These are phyloP conservation scores for Heliconius hewitsoni DNA, from an alignment of 1,140 invertebrate genomes.

Conservation along the genomic window DNA sequence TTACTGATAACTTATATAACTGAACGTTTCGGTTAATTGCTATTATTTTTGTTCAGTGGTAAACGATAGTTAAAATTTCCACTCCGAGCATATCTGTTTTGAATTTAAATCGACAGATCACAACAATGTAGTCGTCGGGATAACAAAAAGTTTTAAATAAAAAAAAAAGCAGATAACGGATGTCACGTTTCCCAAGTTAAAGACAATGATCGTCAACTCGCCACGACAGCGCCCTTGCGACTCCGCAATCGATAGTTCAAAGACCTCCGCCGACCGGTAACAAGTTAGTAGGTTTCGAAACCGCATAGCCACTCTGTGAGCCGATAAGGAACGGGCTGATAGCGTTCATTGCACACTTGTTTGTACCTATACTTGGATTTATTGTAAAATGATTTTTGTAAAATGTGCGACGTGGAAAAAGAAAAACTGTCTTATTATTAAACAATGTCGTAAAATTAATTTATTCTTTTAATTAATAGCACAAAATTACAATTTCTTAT, in stretches of 20 bases:
- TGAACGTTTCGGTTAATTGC: not conserved
- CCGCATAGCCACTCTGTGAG: constrained; percentile 6
- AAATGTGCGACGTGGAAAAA: too few relatives aligned
- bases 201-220: constrained; percentile 38
- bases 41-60: not conserved
- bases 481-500: not conserved
- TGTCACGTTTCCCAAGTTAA: constrained; percentile 33
- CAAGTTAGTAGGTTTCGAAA: constrained; percentile 46
- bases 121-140: not conserved
- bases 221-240: constrained; percentile 36
- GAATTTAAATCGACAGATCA: not conserved
- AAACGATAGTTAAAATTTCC: not conserved
- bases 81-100: not conserved
- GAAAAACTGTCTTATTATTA: too few relatives aligned
- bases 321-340: constrained; percentile 20
- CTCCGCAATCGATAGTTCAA: constrained; percentile 61
- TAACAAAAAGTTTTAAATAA: not conserved
- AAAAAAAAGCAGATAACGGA: constrained; percentile 15
- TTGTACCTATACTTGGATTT: not conserved
- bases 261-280: constrained; percentile 51
- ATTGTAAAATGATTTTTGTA: not conserved
- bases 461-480: too few relatives aligned
- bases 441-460: too few relatives aligned
- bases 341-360: not conserved
- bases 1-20: not conserved